Conservation (phyloP, 2,888 invertebrate species). For the Caenorhabditis sp. region DNA sequence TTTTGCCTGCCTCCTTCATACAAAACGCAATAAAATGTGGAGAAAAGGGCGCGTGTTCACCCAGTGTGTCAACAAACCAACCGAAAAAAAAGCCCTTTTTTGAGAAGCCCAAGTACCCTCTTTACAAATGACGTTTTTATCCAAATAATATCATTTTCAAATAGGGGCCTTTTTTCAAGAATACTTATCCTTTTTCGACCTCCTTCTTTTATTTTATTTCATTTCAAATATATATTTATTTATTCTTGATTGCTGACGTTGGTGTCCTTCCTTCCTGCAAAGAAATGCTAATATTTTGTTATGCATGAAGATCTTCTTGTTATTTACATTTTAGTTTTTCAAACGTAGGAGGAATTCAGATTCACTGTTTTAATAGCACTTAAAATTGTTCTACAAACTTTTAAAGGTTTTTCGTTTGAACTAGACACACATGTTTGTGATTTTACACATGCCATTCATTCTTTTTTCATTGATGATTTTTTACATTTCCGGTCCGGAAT, state of each 20-base stretch:
- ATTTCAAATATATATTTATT: neutral
- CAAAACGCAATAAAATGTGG: conserved; percentile 27
- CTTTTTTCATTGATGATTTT: neutral
- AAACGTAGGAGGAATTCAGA: neutral
- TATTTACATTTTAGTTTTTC: neutral
- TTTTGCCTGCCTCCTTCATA: conserved; percentile 3
- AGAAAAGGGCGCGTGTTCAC: conserved; percentile 29
- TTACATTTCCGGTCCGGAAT: neutral
- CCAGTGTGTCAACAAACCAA: conserved; percentile 29
- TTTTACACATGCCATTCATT: neutral
- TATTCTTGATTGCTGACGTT: conserved; percentile 1
- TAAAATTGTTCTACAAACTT: no score
- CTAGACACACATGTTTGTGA: neutral
- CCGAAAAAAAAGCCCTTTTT: neutral
- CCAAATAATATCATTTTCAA: neutral
- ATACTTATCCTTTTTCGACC: neutral
- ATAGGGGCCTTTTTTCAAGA: neutral
- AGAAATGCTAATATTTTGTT: neutral
- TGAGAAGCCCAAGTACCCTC: neutral
- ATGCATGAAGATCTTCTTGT: neutral
- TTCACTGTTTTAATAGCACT: neutral
- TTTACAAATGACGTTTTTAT: neutral
- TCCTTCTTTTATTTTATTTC: neutral
- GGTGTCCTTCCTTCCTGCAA: neutral
- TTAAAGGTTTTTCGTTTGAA: no score